Evolutionary conservation across 2,113 vertebrate species (phyloP).

Genomic region (Coregonus clupeaformis): DNA sequence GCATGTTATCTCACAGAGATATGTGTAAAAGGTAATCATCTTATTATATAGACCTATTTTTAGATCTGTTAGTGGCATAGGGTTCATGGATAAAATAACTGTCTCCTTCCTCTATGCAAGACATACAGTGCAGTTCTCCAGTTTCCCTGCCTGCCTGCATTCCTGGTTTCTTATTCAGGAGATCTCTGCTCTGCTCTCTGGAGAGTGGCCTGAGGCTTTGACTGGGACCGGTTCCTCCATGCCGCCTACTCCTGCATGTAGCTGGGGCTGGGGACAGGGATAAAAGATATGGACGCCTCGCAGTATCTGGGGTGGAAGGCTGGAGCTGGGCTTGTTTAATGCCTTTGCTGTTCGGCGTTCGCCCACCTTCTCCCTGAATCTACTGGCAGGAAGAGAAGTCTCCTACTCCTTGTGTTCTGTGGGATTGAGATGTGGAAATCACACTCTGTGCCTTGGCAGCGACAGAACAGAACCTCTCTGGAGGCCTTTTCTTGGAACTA

Average conservation of each 20-base stretch:
- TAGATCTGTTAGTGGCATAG: neutral
- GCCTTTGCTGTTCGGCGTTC: constrained; percentile 42
- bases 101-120: neutral
- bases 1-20: neutral
- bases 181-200: constrained; percentile 12
- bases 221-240: constrained; percentile 28
- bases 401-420: constrained; percentile 52
- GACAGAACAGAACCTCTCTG: constrained; percentile 29
- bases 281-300: constrained; percentile 36
- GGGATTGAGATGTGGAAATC: constrained; percentile 57
- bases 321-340: constrained; percentile 26
- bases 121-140: constrained; percentile 3
- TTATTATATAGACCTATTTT: neutral
- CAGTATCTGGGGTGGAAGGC: constrained; percentile 6
- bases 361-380: constrained; percentile 51
- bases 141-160: constrained; percentile 12
- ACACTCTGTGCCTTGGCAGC: constrained; percentile 54
- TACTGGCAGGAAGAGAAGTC: constrained; percentile 52
- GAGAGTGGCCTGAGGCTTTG: constrained; percentile 33
- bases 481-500: constrained; percentile 45
- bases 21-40: neutral
- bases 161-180: constrained; percentile 11
- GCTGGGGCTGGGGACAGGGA: constrained; percentile 30
- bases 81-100: neutral
- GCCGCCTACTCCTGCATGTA: constrained; percentile 39